Evolutionary conservation across 2,797 vertebrate species (phyloP).

Genomic region (Numenius phaeopus): DNA sequence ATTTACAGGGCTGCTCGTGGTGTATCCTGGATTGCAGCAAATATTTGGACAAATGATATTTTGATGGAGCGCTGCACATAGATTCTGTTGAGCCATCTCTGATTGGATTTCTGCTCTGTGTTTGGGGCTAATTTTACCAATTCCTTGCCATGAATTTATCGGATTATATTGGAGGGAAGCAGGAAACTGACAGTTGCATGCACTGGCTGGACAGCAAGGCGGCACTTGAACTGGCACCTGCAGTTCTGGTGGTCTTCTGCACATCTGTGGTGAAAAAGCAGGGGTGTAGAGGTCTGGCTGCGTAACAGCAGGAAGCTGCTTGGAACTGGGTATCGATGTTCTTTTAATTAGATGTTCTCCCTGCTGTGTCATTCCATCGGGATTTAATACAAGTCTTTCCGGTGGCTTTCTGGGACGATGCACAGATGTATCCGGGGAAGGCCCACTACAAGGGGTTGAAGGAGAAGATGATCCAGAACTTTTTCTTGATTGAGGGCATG

Average conservation of each 20-base stretch:
- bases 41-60: slow-evolving; percentile 68
- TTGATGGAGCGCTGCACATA: slow-evolving; percentile 57
- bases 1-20: slow-evolving; percentile 70
- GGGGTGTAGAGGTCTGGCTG: slow-evolving; percentile 66
- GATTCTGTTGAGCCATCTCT: slow-evolving; percentile 67
- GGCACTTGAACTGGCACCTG: slow-evolving; percentile 74
- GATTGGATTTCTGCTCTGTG: slow-evolving; percentile 42
- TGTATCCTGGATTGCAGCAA: slow-evolving; percentile 74
- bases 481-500: slow-evolving; percentile 43
- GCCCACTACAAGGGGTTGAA: slow-evolving; percentile 68
- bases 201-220: slow-evolving; percentile 65
- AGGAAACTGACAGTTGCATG: slow-evolving; percentile 80
- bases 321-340: slow-evolving; percentile 27
- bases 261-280: slow-evolving; percentile 64
- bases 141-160: slow-evolving; percentile 76
- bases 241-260: slow-evolving; percentile 77
- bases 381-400: slow-evolving; percentile 43
- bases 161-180: slow-evolving; percentile 70
- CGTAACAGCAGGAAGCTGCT: slow-evolving; percentile 34
- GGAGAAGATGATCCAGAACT: slow-evolving; percentile 73
- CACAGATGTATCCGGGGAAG: slow-evolving; percentile 71
- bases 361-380: slow-evolving; percentile 18
- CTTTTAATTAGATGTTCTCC: slow-evolving; percentile 38
- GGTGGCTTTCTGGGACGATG: slow-evolving; percentile 57
- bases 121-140: slow-evolving; percentile 32